Conservation (phyloP, 2,888 invertebrate species). For the Seira musarum region DNA sequence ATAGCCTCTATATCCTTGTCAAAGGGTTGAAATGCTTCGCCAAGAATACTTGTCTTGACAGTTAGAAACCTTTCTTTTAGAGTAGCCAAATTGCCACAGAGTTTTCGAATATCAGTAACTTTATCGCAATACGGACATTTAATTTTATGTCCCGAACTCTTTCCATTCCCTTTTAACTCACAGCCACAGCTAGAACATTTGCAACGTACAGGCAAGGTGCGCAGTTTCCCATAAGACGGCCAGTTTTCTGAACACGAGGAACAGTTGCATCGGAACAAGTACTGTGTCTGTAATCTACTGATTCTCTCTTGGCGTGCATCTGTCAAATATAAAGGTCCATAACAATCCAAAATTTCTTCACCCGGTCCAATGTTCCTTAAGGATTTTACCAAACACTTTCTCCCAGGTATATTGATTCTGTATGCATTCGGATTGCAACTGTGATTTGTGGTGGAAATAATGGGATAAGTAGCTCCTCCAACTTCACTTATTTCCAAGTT, state of each 20-base stretch:
- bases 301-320: slow-evolving; percentile 71
- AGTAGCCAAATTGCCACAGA: slow-evolving; percentile 35
- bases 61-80: slow-evolving; percentile 57
- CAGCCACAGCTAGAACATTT: slow-evolving; percentile 51
- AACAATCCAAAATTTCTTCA: slow-evolving; percentile 74
- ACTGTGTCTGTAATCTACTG: slow-evolving; percentile 72
- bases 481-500: slow-evolving; percentile 69
- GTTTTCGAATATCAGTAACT: slow-evolving; percentile 47
- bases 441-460: slow-evolving; percentile 73
- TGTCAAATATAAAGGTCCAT: slow-evolving; percentile 73
- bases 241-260: slow-evolving; percentile 73
- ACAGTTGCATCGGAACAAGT: slow-evolving; percentile 73
- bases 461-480: slow-evolving; percentile 74
- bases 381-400: slow-evolving; percentile 70
- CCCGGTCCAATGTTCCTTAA: slow-evolving; percentile 72
- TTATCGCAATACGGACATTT: slow-evolving; percentile 62
- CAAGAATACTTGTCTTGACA: slow-evolving; percentile 44
- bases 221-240: slow-evolving; percentile 65
- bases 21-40: slow-evolving; percentile 39
- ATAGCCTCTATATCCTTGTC: slow-evolving; percentile 39
- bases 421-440: slow-evolving; percentile 74
- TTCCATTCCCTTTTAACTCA: slow-evolving; percentile 24
- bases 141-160: slow-evolving; percentile 31
- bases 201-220: slow-evolving; percentile 11
- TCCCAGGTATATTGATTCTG: slow-evolving; percentile 71